Evolutionary conservation across 2,113 vertebrate species (phyloP).

Genomic region (Malurus cyaneus): DNA sequence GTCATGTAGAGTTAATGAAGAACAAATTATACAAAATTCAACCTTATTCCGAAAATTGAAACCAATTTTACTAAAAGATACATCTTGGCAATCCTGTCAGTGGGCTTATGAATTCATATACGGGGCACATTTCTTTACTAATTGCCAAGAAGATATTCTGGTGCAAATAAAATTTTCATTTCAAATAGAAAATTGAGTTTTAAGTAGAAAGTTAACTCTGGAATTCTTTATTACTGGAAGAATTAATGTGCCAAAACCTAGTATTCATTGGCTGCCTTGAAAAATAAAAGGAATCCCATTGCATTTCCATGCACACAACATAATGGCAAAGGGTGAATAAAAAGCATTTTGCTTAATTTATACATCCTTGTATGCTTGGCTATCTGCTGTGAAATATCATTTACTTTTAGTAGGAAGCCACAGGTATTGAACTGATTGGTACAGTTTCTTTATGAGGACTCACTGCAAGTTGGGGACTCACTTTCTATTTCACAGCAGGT

Average conservation of each 20-base stretch:
- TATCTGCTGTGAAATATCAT: not conserved
- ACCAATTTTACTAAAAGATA: not conserved
- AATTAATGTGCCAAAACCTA: not conserved
- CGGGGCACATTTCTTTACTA: not conserved
- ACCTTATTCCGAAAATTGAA: not conserved
- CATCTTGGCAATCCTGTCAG: not conserved
- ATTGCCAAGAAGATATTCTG: not conserved
- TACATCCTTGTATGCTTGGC: not conserved
- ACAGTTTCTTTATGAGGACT: not conserved
- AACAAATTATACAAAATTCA: not conserved
- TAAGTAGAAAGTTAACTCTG: not conserved
- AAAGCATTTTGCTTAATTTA: not conserved
- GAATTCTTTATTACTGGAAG: not conserved
- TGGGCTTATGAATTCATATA: not conserved
- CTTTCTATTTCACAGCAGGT: slow-evolving; percentile 20
- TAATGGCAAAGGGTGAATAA: not conserved
- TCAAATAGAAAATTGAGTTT: not conserved
- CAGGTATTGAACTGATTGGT: slow-evolving; percentile 7
- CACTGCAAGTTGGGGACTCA: not conserved
- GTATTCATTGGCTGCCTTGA: not conserved
- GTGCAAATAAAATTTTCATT: not conserved
- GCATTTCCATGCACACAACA: not conserved
- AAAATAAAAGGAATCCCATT: not conserved
- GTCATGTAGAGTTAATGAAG: not conserved
- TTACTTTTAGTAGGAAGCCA: slow-evolving; percentile 1